Base-by-base conservation (phyloP, 2,888 invertebrate genomes). In the Agonopterix subpropinquella region DNA sequence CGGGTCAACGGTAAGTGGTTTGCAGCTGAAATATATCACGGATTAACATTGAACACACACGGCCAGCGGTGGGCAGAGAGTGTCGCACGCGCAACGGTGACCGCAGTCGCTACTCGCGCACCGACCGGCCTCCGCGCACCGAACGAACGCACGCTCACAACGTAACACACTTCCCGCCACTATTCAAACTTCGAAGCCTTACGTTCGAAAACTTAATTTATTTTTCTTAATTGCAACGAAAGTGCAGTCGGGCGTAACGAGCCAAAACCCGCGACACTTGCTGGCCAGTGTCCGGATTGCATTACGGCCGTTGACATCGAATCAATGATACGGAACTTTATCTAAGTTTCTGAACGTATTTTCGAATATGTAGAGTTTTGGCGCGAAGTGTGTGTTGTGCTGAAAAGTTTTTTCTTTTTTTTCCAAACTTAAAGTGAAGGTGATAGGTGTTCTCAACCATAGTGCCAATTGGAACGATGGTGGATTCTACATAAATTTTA, bases 91-190 rank as follows among this genome's bases (percentile, higher is more conserved):
- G 72, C 62, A 65, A 58, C 53, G 67, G 64, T 76, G 78, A 73
- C 80, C 80, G 45, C 85, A 85, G 84, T 84, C 80, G 82, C 77
- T 67, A 65, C 65, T 72, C 75, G 83, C 80, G 73, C 84, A 77
- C 79, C 82, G 80, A 66, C 70, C 77, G 77, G 71, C 78, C 74
- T 71, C 75, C 74, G 83, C 86, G 85, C 71, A 75, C 84, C 64
- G 62, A 62, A 65, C 67, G 68, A 66, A 77, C 80, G 74, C 80
- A 81, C 78, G 77, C 70, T 71, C 72, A 62, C 70, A 67, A 80
- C 76, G 80, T 82, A 83, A 84, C 81, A 85, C 76, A 60, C 68
- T 74, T 77, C 81, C 85, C 85, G 85, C 86, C 80, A 77, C 65
- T 69, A 80, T 83, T 85, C 75, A 77, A 84, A 86, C 67, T 69